Evolutionary conservation across 2,888 invertebrate genomes (phyloP).

Genomic region (Drosophila cracens): DNA sequence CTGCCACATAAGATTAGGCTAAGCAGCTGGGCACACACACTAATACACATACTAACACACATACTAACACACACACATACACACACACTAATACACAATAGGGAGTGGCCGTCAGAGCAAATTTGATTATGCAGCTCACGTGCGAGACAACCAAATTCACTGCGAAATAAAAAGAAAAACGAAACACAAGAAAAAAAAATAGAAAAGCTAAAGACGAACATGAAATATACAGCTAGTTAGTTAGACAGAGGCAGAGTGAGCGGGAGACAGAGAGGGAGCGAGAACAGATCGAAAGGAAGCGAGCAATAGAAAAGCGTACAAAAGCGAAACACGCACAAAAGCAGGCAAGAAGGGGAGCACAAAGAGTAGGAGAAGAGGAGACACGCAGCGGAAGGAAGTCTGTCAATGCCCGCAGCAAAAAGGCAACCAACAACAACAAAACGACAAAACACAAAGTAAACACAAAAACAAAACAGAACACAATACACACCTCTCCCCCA

Average conservation of each 20-base stretch:
- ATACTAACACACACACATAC: constrained; percentile 33
- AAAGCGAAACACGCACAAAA: constrained; percentile 73
- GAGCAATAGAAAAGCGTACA: constrained; percentile 75
- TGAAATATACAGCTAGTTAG: constrained; percentile 50
- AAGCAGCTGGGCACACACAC: constrained; percentile 68
- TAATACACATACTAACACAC: constrained; percentile 9
- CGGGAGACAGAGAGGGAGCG: constrained; percentile 13
- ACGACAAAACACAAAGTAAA: constrained; percentile 69
- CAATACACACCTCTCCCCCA: constrained; percentile 27
- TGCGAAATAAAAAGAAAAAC: constrained; percentile 76
- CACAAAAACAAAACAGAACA: constrained; percentile 66
- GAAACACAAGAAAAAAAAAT: constrained; percentile 35
- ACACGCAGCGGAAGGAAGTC: constrained; percentile 69
- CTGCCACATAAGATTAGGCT: constrained; percentile 74
- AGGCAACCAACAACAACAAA: constrained; percentile 63
- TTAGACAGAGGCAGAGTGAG: constrained; percentile 23
- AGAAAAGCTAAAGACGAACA: constrained; percentile 20
- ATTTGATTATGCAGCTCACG: constrained; percentile 82
- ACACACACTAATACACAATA: constrained; percentile 46
- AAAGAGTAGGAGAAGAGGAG: constrained; percentile 12
- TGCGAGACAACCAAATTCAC: constrained; percentile 84
- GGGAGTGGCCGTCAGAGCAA: constrained; percentile 70
- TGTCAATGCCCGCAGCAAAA: constrained; percentile 80
- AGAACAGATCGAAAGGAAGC: constrained; percentile 75
- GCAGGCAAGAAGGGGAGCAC: constrained; percentile 12